Conservation (phyloP, 2,888 invertebrate species). For the Leucophenga montana region DNA sequence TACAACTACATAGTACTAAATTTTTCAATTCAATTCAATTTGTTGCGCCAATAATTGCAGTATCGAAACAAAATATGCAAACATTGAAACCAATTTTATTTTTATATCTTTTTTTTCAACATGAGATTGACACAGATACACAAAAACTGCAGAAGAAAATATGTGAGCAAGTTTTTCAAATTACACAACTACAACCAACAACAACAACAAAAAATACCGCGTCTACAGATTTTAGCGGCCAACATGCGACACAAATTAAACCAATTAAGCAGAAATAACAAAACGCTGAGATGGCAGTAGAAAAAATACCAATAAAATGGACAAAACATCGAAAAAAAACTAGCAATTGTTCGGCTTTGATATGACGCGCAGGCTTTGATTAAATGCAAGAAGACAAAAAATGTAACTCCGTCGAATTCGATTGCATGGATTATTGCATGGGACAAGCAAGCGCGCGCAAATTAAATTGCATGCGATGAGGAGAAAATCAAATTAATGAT, state of each 20-base stretch:
- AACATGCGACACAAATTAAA: constrained; percentile 58
- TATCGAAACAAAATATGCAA: constrained; percentile 20
- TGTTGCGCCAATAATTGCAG: not conserved
- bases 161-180: not conserved
- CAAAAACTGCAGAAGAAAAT: constrained; percentile 35
- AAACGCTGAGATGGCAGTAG: constrained; percentile 20
- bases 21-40: too few species aligned
- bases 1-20: too few species aligned
- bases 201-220: not conserved
- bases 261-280: constrained; percentile 52
- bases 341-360: constrained; percentile 7
- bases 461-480: constrained; percentile 22
- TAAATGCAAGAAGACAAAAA: constrained; percentile 16
- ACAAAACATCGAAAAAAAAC: too few species aligned
- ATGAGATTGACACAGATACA: constrained; percentile 59
- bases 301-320: not conserved
- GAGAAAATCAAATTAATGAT: too few species aligned
- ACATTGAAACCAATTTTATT: constrained; percentile 35
- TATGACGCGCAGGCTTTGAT: constrained; percentile 18
- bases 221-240: constrained; percentile 24
- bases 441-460: constrained; percentile 9
- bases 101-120: constrained; percentile 38
- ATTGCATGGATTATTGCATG: constrained; percentile 24
- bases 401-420: constrained; percentile 4
- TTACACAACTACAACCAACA: not conserved